These are phyloP conservation scores for Phoronis australis DNA, from an alignment of 2,888 invertebrate species.

Conservation along the genomic window DNA sequence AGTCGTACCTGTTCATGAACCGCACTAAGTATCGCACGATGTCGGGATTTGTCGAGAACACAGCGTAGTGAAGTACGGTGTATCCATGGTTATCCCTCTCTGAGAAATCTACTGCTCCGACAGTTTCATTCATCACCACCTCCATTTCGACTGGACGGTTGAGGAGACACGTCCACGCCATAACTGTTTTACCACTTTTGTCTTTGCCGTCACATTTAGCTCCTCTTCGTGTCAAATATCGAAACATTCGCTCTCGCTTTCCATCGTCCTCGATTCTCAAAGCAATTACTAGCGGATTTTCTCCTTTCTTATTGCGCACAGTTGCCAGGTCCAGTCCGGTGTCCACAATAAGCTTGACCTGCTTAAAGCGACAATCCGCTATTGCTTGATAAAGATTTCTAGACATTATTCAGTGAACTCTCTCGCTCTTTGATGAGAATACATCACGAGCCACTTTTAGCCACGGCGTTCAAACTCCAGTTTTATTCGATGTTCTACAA, in stretches of 20 bases:
- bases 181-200: slow-evolving; percentile 21
- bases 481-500: no score
- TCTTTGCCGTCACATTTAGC: slow-evolving; percentile 28
- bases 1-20: slow-evolving; percentile 28
- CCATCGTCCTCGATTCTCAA: slow-evolving; percentile 29
- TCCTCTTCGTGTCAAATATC: slow-evolving; percentile 25
- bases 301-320: slow-evolving; percentile 31
- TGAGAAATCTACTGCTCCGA: slow-evolving; percentile 35
- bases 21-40: slow-evolving; percentile 25
- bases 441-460: no score
- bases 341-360: slow-evolving; percentile 27
- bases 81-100: slow-evolving; percentile 33
- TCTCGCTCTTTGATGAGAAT: no score
- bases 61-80: slow-evolving; percentile 41
- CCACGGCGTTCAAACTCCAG: no score
- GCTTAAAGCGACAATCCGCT: slow-evolving; percentile 22
- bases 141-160: slow-evolving; percentile 24
- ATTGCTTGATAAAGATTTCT: slow-evolving; percentile 29
- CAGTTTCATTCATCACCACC: slow-evolving; percentile 24
- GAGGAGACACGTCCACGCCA: slow-evolving; percentile 35
- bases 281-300: slow-evolving; percentile 32
- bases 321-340: slow-evolving; percentile 27
- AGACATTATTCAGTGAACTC: no score
- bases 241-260: slow-evolving; percentile 31
- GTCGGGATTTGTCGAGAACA: slow-evolving; percentile 23